Evolutionary conservation across 1,140 invertebrate species (phyloP).

Genomic region (Halyomorpha halys): DNA sequence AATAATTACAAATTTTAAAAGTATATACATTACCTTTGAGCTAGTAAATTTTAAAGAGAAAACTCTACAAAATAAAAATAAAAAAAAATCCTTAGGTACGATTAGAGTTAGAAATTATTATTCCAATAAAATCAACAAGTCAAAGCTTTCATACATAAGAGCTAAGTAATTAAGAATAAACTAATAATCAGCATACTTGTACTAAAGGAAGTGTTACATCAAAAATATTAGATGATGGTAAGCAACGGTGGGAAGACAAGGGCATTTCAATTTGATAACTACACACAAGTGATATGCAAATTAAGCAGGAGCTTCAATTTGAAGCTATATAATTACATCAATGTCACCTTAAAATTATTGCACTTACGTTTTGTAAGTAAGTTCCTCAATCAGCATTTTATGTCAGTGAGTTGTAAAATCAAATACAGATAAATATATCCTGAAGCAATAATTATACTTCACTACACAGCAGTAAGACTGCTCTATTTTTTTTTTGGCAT

Average conservation of each 20-base stretch:
- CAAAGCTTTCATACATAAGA: no score
- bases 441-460: no score
- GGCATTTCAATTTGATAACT: constrained; percentile 15
- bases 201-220: background rate
- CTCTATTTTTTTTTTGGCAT: background rate
- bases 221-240: constrained; percentile 1
- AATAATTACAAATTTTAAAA: no score
- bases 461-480: background rate
- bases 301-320: background rate
- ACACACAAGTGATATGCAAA: constrained; percentile 1
- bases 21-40: no score
- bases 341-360: background rate
- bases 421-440: background rate
- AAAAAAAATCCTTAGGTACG: no score
- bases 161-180: no score
- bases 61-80: no score
- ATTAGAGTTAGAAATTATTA: no score
- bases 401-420: background rate
- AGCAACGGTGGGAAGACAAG: constrained; percentile 9
- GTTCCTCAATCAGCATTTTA: constrained; percentile 13
- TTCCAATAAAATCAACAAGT: no score
- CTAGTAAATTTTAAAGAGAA: no score
- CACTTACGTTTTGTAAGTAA: constrained; percentile 16
- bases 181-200: no score
- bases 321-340: no score